These are phyloP conservation scores for Aptenodytes patagonicus DNA, from an alignment of 2,113 vertebrate genomes.

Conservation along the genomic window DNA sequence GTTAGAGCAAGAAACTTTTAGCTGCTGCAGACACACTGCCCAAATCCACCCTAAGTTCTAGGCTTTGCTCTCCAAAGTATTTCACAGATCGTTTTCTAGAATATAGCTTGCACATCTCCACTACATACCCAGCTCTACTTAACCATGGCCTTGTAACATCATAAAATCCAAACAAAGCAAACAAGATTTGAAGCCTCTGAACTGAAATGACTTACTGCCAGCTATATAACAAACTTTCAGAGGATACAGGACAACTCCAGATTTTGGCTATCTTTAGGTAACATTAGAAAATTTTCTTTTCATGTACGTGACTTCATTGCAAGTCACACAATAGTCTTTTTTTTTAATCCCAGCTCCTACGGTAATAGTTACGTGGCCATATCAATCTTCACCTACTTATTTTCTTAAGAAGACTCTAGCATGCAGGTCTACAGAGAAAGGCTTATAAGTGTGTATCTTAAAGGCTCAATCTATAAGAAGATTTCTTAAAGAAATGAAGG, in stretches of 20 bases:
- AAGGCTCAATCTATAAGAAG: background rate
- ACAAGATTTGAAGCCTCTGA: background rate
- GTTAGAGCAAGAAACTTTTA: background rate
- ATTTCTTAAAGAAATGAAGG: background rate
- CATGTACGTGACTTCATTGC: background rate
- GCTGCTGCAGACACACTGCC: background rate
- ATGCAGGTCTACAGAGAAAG: background rate
- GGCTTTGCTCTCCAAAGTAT: background rate
- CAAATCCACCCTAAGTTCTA: background rate
- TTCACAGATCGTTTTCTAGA: background rate
- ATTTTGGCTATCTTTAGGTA: background rate
- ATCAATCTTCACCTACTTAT: background rate
- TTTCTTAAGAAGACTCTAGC: background rate
- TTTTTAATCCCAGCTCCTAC: background rate
- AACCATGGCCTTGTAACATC: background rate
- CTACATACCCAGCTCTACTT: background rate
- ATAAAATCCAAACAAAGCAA: background rate
- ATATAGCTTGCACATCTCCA: background rate
- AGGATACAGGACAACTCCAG: background rate
- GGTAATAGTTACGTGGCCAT: background rate
- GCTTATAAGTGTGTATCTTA: background rate
- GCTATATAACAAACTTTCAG: background rate
- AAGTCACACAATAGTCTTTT: background rate
- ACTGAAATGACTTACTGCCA: background rate
- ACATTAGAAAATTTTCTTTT: background rate